These are phyloP conservation scores for Polyommatus icarus DNA, from an alignment of 2,888 invertebrate genomes.

Conservation along the genomic window DNA sequence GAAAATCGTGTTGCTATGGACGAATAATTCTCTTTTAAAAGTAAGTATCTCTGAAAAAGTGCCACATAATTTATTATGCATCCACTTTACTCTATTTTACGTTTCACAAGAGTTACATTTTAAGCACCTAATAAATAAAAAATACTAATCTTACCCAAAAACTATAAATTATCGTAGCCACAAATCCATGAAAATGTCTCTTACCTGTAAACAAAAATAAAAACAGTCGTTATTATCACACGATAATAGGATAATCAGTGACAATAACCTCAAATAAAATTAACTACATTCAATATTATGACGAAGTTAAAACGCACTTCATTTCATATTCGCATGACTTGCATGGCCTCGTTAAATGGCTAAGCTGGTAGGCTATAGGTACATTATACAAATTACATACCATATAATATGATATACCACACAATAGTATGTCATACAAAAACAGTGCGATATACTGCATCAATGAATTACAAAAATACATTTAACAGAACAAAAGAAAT, in stretches of 20 bases:
- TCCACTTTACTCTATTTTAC: too few species aligned
- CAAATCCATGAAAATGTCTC: conserved; percentile 13
- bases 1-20: background rate
- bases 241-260: background rate
- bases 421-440: background rate
- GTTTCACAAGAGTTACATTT: too few species aligned
- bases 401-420: background rate
- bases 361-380: background rate
- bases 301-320: background rate
- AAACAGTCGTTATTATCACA: conserved; percentile 27
- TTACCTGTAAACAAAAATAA: conserved; percentile 46
- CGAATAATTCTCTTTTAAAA: background rate
- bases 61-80: too few species aligned
- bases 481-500: background rate
- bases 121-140: background rate
- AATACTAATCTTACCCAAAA: background rate
- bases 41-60: too few species aligned
- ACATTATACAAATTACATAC: background rate
- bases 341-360: background rate
- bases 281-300: background rate
- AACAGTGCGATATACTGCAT: background rate
- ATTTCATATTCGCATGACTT: background rate
- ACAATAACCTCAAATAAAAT: background rate
- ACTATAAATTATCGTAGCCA: background rate
- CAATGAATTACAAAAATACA: background rate